phyloP scores from a whole-genome alignment of 1,140 invertebrate species.

The Lanistes nyassanus region DNA sequence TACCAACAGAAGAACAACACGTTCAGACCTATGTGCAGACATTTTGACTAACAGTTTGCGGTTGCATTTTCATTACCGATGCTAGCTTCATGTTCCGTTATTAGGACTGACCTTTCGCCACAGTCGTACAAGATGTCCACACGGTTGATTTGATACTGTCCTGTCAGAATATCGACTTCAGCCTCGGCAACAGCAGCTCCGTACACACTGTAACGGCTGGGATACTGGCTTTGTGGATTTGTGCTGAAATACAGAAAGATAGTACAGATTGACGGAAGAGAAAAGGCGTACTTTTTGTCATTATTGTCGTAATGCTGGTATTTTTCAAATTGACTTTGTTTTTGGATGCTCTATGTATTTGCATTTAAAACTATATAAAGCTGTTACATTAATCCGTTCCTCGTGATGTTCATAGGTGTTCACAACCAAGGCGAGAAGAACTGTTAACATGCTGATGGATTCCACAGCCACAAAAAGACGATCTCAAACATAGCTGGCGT shows the following conservation, averaged over 20 bases:
- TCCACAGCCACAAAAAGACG: neutral
- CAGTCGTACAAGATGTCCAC: constrained; percentile 64
- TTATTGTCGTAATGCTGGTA: neutral
- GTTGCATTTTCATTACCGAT: neutral
- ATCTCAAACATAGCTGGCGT: neutral
- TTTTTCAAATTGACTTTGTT: neutral
- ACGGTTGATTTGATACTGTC: constrained; percentile 68
- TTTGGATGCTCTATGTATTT: neutral
- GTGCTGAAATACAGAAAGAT: constrained; percentile 31
- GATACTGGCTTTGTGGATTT: neutral
- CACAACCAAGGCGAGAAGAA: no score
- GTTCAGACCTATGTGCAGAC: neutral
- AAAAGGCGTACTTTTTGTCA: neutral
- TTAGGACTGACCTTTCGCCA: constrained; percentile 45
- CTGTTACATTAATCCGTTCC: neutral
- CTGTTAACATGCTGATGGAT: neutral
- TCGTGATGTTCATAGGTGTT: no score
- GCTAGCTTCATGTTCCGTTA: no score
- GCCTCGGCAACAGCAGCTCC: constrained; percentile 38
- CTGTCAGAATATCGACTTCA: constrained; percentile 50
- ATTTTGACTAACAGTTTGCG: no score
- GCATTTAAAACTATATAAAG: neutral
- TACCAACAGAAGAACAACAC: neutral
- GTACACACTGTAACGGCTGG: constrained; percentile 35
- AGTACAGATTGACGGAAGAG: no score